Base-by-base conservation (phyloP, 2,888 invertebrate species). In the Linnaemya vulpina region DNA sequence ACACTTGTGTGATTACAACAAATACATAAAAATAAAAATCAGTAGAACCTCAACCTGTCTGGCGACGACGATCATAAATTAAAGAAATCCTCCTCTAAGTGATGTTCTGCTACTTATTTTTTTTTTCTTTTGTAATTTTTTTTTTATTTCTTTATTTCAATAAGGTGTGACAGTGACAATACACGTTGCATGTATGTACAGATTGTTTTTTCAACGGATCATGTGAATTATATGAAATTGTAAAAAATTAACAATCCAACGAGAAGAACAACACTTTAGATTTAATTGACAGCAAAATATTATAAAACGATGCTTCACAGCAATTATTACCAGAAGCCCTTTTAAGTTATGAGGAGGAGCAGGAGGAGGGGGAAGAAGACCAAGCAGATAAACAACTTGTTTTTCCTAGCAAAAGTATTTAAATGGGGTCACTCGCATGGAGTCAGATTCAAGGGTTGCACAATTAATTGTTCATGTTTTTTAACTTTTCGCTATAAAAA, bases 31-130 rank as follows among this genome's bases (percentile, higher is more conserved):
- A 38, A 40, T 3, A 13, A 43, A 62, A 68, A 55, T 63, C 63
- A 38, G 70, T 82, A 82, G 81, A 63, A 82, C 51, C 63, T 53
- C 46, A 58, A 58, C 49, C 40, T 40, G n/a, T 40, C 38, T 51
- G 67, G 22, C 55, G 17, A 49, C 20, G 49, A 17, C 10, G 49
- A 35, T 73, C 35, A 73, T 49, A 20, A 46, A 60, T 70, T 3
- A 58, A 25, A 30, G 20, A 25, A 30, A 58, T 58, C 43, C 46
- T 43, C 22, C 70, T 11, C n/a, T 9, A 8, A 20, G 5, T 68
- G 70, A 70, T 71, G 20, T 15, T 49, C 49, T 49, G 20, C 49
- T 62, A 22, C 10, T 40, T 11, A 1, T 20, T 13, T 62, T 20
- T 43, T 5, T 46, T 46, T n/a, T n/a, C n/a, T n/a, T n/a, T n/a